phyloP scores from a whole-genome alignment of 2,113 vertebrate genomes.

The Globicephala melas region DNA sequence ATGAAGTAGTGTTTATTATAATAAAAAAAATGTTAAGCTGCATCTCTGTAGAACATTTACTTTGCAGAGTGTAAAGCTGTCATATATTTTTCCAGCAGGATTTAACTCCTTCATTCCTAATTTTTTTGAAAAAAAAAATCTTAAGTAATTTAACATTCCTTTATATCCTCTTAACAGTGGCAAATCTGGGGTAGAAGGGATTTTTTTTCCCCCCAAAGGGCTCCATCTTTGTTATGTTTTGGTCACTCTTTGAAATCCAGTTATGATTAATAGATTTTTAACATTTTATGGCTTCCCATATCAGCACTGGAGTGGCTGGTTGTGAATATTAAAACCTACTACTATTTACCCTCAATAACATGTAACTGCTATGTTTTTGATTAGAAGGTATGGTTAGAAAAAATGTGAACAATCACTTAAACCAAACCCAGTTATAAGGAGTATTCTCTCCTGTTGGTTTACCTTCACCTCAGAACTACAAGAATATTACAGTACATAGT shows the following conservation, averaged over 20 bases:
- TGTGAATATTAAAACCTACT: background rate
- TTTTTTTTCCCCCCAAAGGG: background rate
- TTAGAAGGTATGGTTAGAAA: background rate
- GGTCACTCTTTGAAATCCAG: background rate
- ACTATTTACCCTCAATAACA: background rate
- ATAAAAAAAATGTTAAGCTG: background rate
- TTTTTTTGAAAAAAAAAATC: background rate
- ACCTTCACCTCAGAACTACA: slow-evolving; percentile 49
- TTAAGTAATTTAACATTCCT: slow-evolving; percentile 56
- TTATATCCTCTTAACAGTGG: background rate
- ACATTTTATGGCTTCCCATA: background rate
- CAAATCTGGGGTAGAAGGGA: background rate
- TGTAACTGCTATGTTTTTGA: background rate
- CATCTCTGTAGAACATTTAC: background rate
- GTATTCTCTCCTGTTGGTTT: slow-evolving; percentile 45
- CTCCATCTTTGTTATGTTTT: slow-evolving; percentile 16
- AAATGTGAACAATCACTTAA: slow-evolving; percentile 51
- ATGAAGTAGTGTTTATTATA: slow-evolving; percentile 27
- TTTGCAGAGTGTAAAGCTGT: slow-evolving; percentile 6
- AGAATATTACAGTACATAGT: background rate
- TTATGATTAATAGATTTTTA: background rate
- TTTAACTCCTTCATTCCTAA: background rate
- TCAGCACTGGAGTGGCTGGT: background rate
- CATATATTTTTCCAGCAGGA: background rate
- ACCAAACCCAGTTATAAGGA: slow-evolving; percentile 55